Evolutionary conservation across 2,888 invertebrate genomes (phyloP), one percentile per base, ranked within the genome.

Genomic region (Sipha maydis): DNA sequence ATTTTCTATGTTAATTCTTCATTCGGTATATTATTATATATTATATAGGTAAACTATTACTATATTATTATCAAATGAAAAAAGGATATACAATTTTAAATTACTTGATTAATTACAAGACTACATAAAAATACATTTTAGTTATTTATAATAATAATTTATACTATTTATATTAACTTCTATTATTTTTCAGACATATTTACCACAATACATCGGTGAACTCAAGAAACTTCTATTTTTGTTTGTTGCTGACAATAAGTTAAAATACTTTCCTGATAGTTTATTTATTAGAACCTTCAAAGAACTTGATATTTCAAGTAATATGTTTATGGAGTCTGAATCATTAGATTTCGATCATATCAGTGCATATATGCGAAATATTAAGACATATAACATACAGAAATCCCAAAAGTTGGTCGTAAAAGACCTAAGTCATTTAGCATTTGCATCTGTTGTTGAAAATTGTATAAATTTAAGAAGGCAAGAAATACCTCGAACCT

Each of bases 151-250:
- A 4, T 34, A 34, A 2, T 34, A 3, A 34, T 14, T 48, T 48
- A 67, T 67, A 8, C 7, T 28, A 71, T 71, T 17, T 31, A 56
- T 78, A 54, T 28, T 48, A 56, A 56, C 21, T 4, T 0, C 21
- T 75, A 41, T 76, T 83, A 19, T 56, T 54, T 84, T 84, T 34
- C 73, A 84, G 84, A n/a, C 1, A 19, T 38, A 76, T 28, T 0
- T 76, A 75, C 84, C 75, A 56, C 34, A n/a, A 8, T 75, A n/a
- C n/a, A 28, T 84, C 0, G 61, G 56, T 4, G 61, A 76, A 56
- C 75, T 84, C 21, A 9, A 48, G 28, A 28, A 38, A 11, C 54
- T 84, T 11, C 25, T 1, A 7, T 8, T 3, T 17, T n/a, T 84
- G 17, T 38, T 0, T 19, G 3, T 84, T 38, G 1, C 75, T n/a